Evolutionary conservation across 2,888 invertebrate genomes (phyloP), one percentile per base, ranked within the genome.

Genomic region (Orgyia antiqua): DNA sequence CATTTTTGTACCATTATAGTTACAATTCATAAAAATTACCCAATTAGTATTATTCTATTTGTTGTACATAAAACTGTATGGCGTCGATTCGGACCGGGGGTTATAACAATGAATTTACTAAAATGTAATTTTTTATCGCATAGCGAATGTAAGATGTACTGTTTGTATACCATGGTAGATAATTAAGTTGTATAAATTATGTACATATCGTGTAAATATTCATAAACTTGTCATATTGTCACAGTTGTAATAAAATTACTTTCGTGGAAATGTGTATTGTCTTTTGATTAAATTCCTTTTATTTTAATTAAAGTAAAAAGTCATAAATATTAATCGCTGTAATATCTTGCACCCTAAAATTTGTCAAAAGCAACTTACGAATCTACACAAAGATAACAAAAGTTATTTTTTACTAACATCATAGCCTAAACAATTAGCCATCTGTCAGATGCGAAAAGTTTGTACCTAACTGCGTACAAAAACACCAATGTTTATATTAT

Each of bases 161-260:
- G 58, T 73, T 68, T 72, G 73, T 80, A 78, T 78, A 78, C 72
- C 58, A 55, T 43, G n/a, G 15, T 15, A 15, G 6, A 4, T 67
- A 47, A 46, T 55, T 55, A 47, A 52, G 44, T 42, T 80, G 77
- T 82, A 80, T 70, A 75, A 58, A 58, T 66, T n/a, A 68, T 84
- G 84, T 84, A 84, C 83, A 84, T 84, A 84, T 83, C 84, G 68
- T 84, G 84, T 84, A 82, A 78, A 83, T 82, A 83, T 68, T 73
- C 60, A 58, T 68, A 63, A 57, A 50, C 51, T 74, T 73, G 74
- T 78, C 74, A 71, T 65, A 65, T 68, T 76, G 71, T 77, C 65
- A 56, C 46, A 69, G 68, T 73, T 77, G 68, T 68, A 78, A 72
- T 76, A 67, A 78, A 76, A 73, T 72, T 71, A 75, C 71, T 58